A percentile compares a stretch with the other conserved stretches of the same genome.
Conservation (phyloP, 2,797 vertebrate species). For the Buphagus erythrorhynchus region DNA sequence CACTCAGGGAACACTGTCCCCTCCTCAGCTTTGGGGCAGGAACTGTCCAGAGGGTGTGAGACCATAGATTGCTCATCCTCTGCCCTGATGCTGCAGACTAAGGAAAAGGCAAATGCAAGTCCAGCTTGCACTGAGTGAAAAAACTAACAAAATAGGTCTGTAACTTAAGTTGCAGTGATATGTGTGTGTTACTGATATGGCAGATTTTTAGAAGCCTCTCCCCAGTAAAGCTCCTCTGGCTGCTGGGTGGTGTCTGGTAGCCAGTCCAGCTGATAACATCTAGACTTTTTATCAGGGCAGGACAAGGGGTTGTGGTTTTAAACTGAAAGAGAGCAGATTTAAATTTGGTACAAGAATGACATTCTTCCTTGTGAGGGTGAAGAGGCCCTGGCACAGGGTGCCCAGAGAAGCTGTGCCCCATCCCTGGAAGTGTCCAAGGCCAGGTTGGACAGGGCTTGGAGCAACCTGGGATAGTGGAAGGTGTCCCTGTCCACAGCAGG, state of each 20-base stretch:
- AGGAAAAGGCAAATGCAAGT: not conserved
- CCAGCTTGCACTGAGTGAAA: rapidly evolving
- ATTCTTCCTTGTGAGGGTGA: rapidly evolving
- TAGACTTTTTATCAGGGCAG: not conserved
- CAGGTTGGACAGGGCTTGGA: rapidly evolving
- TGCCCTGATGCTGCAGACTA: not conserved
- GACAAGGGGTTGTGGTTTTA: not conserved
- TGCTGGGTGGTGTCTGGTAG: not conserved
- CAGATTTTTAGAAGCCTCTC: rapidly evolving
- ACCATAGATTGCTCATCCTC: rapidly evolving
- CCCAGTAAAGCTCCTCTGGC: not conserved
- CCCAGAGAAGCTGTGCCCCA: not conserved
- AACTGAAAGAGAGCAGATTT: not conserved
- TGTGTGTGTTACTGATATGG: rapidly evolving
- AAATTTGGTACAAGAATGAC: not conserved
- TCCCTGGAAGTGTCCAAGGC: not conserved
- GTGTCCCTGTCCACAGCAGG: rapidly evolving
- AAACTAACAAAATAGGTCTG: not conserved
- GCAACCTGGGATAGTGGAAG: not conserved
- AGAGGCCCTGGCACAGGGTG: rapidly evolving
- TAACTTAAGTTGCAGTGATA: not conserved
- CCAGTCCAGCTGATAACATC: too few relatives aligned
- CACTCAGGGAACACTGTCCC: rapidly evolving
- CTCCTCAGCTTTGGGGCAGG: not conserved
- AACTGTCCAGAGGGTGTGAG: rapidly evolving